phyloP scores from a whole-genome alignment of 2,888 invertebrate genomes.

The Apodemia zela region DNA sequence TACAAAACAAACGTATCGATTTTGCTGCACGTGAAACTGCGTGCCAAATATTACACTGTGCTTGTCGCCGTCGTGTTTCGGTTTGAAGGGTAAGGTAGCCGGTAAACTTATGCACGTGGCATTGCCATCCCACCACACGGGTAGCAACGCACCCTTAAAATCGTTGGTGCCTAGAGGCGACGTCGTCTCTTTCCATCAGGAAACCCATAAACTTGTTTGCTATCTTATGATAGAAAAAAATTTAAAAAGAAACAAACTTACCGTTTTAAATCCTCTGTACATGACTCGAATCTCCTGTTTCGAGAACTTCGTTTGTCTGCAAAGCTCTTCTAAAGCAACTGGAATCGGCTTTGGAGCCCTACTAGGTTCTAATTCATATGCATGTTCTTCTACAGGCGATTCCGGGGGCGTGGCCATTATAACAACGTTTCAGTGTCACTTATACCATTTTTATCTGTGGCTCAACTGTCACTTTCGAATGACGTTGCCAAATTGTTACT shows the following conservation, averaged over 20 bases:
- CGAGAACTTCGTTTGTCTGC: constrained; percentile 96
- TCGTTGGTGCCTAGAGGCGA: neutral
- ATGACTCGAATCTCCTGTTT: constrained; percentile 97
- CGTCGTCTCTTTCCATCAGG: too few relatives aligned
- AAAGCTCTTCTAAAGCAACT: constrained; percentile 93
- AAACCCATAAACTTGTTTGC: too few relatives aligned
- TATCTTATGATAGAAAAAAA: too few relatives aligned
- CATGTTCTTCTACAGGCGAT: constrained; percentile 91
- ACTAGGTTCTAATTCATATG: constrained; percentile 91
- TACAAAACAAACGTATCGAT: too few relatives aligned
- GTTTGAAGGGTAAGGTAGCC: too few relatives aligned
- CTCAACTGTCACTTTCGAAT: constrained; percentile 15
- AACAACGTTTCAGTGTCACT: constrained; percentile 19
- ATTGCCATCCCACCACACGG: too few relatives aligned
- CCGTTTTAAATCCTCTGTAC: constrained; percentile 98
- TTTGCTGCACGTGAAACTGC: too few relatives aligned
- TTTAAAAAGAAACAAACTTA: constrained; percentile 56
- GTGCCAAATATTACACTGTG: too few relatives aligned
- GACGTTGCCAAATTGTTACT: neutral
- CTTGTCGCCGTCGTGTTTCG: too few relatives aligned
- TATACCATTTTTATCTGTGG: constrained; percentile 15
- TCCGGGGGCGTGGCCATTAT: constrained; percentile 92
- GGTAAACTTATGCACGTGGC: too few relatives aligned
- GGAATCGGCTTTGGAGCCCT: constrained; percentile 90
- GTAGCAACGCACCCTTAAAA: too few relatives aligned